Evolutionary conservation across 2,888 invertebrate genomes (phyloP).

Genomic region (Scelioninae gen. 1): DNA sequence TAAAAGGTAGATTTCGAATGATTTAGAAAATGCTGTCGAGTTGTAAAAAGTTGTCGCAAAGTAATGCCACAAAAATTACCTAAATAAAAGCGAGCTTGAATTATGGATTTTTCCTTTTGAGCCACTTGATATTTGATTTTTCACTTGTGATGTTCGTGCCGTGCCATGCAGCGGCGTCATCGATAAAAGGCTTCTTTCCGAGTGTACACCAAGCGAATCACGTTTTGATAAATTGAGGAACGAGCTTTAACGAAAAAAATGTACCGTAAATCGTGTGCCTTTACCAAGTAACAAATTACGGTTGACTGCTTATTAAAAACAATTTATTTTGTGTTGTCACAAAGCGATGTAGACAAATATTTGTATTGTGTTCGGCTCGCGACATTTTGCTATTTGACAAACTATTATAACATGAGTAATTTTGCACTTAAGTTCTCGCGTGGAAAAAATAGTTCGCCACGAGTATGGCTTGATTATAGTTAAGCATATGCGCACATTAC

Average conservation of each 20-base stretch:
- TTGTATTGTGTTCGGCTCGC: not conserved
- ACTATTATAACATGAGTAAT: no score
- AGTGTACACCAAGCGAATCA: conserved; percentile 9
- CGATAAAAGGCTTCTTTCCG: conserved; percentile 14
- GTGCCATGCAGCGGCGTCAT: not conserved
- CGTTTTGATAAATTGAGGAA: conserved; percentile 29
- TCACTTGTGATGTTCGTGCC: conserved; percentile 22
- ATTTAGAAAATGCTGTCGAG: conserved; percentile 5
- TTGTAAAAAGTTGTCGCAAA: conserved; percentile 12
- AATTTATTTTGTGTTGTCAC: not conserved
- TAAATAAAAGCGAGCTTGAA: conserved; percentile 12
- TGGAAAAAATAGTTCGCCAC: no score
- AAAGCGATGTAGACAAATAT: not conserved
- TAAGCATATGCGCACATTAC: no score
- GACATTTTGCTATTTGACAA: no score
- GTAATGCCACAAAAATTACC: conserved; percentile 17
- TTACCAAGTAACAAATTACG: conserved; percentile 13
- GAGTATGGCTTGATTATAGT: no score
- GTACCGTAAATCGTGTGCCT: conserved; percentile 3
- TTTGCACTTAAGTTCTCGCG: no score
- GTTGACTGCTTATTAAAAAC: not conserved
- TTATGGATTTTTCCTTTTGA: conserved; percentile 24
- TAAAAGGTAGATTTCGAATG: not conserved
- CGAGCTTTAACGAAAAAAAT: conserved; percentile 12
- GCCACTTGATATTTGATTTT: conserved; percentile 23